A percentile compares a stretch with the other conserved stretches of the same genome.
Evolutionary conservation across 2,888 invertebrate genomes (phyloP).

Genomic region (Raillietiella orientalis): DNA sequence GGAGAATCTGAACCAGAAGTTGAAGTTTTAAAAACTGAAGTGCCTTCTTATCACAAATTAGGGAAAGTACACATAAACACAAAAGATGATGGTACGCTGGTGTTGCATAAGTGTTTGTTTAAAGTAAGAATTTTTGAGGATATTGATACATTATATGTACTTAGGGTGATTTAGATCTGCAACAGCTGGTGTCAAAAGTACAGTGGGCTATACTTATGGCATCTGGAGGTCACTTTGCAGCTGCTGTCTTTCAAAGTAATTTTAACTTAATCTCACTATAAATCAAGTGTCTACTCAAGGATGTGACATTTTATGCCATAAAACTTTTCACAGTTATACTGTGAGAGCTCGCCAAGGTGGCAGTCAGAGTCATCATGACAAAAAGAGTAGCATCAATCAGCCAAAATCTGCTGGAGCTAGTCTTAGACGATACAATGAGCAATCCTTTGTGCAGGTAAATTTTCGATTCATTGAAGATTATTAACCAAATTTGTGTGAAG

Average conservation of each 20-base stretch:
- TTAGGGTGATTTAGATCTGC: no score
- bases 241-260: slow-evolving; percentile 21
- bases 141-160: no score
- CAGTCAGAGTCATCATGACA: slow-evolving; percentile 30
- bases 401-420: slow-evolving; percentile 49
- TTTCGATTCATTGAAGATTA: no score
- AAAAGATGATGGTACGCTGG: no score
- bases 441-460: slow-evolving; percentile 29
- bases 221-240: slow-evolving; percentile 54
- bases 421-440: slow-evolving; percentile 42
- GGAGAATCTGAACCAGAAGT: slow-evolving; percentile 14
- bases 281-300: slow-evolving; percentile 10
- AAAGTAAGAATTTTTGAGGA: no score
- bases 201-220: slow-evolving; percentile 45
- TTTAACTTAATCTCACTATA: neutral
- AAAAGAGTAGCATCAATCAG: slow-evolving; percentile 19
- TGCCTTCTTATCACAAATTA: no score
- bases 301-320: slow-evolving; percentile 24
- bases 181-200: no score
- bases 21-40: no score
- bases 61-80: no score
- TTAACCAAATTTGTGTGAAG: no score
- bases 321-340: slow-evolving; percentile 56
- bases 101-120: no score
- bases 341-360: slow-evolving; percentile 52